Base-by-base conservation (phyloP, 2,113 vertebrate genomes). In the Turnix velox region DNA sequence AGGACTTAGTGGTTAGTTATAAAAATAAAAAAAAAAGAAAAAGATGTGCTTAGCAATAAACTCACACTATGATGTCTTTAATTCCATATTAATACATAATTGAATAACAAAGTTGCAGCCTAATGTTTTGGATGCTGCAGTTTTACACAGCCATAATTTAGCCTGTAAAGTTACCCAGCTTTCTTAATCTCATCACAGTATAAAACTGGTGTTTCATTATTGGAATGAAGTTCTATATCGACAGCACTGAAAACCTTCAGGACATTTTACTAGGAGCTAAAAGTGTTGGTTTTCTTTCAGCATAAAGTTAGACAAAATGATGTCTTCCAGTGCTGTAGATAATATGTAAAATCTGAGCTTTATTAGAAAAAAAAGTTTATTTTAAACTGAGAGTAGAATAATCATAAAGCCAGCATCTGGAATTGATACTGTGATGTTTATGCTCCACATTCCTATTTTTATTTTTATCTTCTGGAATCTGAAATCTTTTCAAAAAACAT, bases 81-180 rank as follows among this genome's bases (percentile, higher is more conserved):
- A 95, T 94, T 96, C 77, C 27, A 65, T 95, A 94, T 95, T 96
- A 97, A 95, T 95, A 87, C 16, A n/a, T 77, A 94, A 85, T 90
- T 88, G 90, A 85, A 88, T 87, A 95, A 96, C 96, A 93, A 96
- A 89, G 67, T 82, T 68, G 37, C 62, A 75, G 35, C 52, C 46
- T 80, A 82, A 80, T 74, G 71, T 87, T 92, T 93, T 84, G 78
- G 63, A 37, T 80, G 57, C 76, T 88, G 58, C 54, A 89, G 58
- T 63, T 96, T 84, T 91, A 78, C 51, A 58, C 78, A 59, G 10
- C 18, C 54, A 75, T 95, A 87, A 90, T 68, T 87, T 73, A 90
- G 87, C 33, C 58, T 62, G 54, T 69, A 86, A 93, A 80, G 57
- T 66, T 91, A 92, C 87, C 74, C 90, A 66, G 48, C 25, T 88